phyloP scores from a whole-genome alignment of 2,888 invertebrate species.

The Sarcophaga variegata region DNA sequence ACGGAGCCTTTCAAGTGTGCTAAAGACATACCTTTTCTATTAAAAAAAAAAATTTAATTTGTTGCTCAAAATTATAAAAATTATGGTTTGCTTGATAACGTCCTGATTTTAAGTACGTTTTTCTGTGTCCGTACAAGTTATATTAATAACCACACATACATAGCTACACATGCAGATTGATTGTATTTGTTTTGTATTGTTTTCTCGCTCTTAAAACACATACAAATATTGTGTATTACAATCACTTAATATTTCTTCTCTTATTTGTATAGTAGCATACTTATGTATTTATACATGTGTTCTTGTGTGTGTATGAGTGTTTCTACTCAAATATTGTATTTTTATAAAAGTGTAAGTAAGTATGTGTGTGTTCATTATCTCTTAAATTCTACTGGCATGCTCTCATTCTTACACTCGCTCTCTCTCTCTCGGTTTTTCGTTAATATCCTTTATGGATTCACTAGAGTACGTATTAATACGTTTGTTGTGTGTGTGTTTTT shows the following conservation, averaged over 20 bases:
- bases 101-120: too few relatives aligned
- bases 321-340: neutral
- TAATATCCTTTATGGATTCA: neutral
- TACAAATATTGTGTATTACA: neutral
- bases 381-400: neutral
- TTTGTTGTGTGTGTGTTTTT: conserved; percentile 2
- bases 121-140: too few relatives aligned
- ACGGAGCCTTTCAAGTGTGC: too few relatives aligned
- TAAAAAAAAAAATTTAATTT: too few relatives aligned
- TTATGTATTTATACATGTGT: neutral
- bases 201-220: neutral
- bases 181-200: neutral
- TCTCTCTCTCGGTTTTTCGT: neutral
- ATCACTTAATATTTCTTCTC: neutral
- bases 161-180: neutral
- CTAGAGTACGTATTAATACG: neutral
- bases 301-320: neutral
- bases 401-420: neutral
- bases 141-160: neutral
- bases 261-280: neutral
- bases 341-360: neutral
- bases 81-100: too few relatives aligned
- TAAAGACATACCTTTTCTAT: too few relatives aligned
- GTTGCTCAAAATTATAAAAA: too few relatives aligned
- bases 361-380: conserved; percentile 13